Evolutionary conservation across 2,113 vertebrate genomes (phyloP), one percentile per base, ranked within the genome.

Genomic region (Oncorhynchus masou): DNA sequence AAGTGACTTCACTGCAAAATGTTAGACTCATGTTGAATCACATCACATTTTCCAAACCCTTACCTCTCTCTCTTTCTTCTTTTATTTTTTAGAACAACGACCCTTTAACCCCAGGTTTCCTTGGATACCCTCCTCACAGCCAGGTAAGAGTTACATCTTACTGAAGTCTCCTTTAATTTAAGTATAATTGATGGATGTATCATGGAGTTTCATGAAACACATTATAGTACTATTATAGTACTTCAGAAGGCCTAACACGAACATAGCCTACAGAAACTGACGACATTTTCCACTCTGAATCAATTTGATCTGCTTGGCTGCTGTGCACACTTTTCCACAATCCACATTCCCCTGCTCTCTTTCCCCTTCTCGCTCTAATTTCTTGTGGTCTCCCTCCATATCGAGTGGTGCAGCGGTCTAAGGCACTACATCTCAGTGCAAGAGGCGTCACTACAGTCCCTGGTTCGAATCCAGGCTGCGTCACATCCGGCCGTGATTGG

Each of bases 61-160:
- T 68, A 31, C 31, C 15, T 34, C 16, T 68, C 13, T 66, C 25
- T 39, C 7, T 39, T 45, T 11, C 1, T 4, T 5, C 3, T 4
- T 68, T 16, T 62, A 12, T 22, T 69, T 90, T 91, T 76, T 89
- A 93, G 92, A 93, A 92, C 92, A 91, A 92, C 79, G 92, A 93
- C 85, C 91, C 92, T 80, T 88, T 93, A 89, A 92, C 92, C 83
- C 91, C 91, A 1, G 92, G 90, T 91, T 91, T 90, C 90, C 92
- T 91, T 91, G 92, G 91, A 87, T 93, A 92, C 88, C 84, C 88
- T 74, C 80, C 89, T 85, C 91, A 89, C 88, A 92, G 85, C 86
- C 92, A 93, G 92, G 92, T 93, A 92, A 91, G 91, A 62, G 5
- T 62, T 24, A 2, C 7, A 11, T 62, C 19, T 62, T 8, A 22